These are phyloP conservation scores for Origma solitaria DNA, from an alignment of 2,113 vertebrate genomes.

Conservation along the genomic window DNA sequence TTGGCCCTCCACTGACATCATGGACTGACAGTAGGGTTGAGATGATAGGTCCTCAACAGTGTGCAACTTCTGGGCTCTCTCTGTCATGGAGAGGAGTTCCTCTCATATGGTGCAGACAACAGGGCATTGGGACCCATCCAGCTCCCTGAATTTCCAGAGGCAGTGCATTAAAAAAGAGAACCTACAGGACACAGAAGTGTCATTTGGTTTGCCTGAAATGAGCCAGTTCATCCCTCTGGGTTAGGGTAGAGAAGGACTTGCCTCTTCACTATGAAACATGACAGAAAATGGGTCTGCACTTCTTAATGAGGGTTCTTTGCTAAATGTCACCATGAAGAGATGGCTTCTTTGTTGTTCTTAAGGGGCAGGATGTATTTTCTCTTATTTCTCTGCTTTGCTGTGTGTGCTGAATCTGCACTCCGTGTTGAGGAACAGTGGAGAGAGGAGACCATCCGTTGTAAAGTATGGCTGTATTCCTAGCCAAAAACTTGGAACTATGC, in stretches of 20 bases:
- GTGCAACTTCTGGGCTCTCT: background rate
- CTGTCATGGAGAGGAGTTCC: background rate
- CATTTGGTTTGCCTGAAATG: background rate
- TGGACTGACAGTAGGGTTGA: background rate
- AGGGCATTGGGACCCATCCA: background rate
- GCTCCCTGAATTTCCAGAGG: background rate
- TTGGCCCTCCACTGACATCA: background rate
- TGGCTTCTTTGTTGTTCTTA: background rate
- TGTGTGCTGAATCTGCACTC: background rate
- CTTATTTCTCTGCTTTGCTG: background rate
- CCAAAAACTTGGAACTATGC: background rate
- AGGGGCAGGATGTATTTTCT: background rate
- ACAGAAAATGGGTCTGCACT: background rate
- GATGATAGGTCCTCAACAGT: background rate
- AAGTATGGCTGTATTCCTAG: background rate
- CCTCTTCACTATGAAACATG: background rate
- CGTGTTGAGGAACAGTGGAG: background rate
- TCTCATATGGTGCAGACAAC: rapidly evolving
- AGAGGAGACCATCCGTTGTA: background rate
- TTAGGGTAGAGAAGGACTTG: background rate
- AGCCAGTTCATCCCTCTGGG: background rate
- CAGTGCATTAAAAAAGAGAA: background rate
- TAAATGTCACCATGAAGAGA: background rate
- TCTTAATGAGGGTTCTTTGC: background rate
- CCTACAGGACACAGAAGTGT: background rate